Conservation (phyloP, 1,140 invertebrate genomes). For the Ceratina calcarata region DNA sequence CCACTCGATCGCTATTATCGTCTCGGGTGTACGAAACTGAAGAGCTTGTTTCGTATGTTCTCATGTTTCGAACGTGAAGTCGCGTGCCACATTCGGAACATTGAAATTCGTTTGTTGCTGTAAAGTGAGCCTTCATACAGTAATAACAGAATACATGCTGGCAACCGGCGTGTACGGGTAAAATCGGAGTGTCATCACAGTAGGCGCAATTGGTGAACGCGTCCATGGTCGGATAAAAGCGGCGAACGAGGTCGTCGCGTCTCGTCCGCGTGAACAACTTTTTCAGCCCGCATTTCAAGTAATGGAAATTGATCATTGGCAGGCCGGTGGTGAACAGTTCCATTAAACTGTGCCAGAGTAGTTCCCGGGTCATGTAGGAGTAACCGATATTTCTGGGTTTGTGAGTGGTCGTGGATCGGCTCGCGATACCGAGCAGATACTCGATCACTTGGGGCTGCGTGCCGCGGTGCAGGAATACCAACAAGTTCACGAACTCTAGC, state of each 20-base stretch:
- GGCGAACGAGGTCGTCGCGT: neutral
- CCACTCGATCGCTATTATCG: too few species aligned
- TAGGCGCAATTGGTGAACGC: slow-evolving; percentile 69
- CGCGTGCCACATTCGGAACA: slow-evolving; percentile 67
- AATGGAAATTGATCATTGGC: slow-evolving; percentile 76
- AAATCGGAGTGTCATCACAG: slow-evolving; percentile 72
- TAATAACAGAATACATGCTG: slow-evolving; percentile 78
- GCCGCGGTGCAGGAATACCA: slow-evolving; percentile 74
- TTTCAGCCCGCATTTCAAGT: slow-evolving; percentile 65
- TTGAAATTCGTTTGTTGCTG: slow-evolving; percentile 65
- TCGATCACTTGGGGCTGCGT: slow-evolving; percentile 72
- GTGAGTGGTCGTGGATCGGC: slow-evolving; percentile 62
- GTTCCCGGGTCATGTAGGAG: slow-evolving; percentile 78
- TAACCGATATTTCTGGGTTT: slow-evolving; percentile 76
- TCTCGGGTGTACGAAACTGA: neutral
- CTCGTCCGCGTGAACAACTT: slow-evolving; percentile 56
- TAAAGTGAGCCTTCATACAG: slow-evolving; percentile 75
- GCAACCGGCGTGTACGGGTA: slow-evolving; percentile 76
- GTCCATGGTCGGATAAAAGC: slow-evolving; percentile 59
- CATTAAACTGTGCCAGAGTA: slow-evolving; percentile 78
- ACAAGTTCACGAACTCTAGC: slow-evolving; percentile 73
- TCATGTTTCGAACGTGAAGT: slow-evolving; percentile 63
- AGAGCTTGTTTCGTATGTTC: slow-evolving; percentile 41
- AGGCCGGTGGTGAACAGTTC: slow-evolving; percentile 74
- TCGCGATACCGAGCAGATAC: slow-evolving; percentile 69